Conservation (phyloP, 2,888 invertebrate genomes). For the Branchellion lobata region DNA sequence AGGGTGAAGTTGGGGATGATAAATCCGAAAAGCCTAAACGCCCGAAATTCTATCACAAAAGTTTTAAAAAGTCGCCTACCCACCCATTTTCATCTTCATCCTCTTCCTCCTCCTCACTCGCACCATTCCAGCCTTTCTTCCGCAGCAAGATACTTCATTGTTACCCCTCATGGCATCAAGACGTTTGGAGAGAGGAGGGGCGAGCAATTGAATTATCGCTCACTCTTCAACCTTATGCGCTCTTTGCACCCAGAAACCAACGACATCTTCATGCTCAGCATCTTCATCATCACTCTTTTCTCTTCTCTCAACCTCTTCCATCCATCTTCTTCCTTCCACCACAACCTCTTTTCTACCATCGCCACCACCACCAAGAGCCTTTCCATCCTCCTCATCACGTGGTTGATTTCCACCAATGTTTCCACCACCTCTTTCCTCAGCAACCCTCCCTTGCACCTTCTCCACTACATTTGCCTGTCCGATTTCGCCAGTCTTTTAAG, state of each 20-base stretch:
- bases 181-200: constrained; percentile 62
- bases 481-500: not conserved
- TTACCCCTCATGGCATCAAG: constrained; percentile 62
- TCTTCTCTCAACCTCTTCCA: constrained; percentile 33
- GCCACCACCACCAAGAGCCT: not conserved
- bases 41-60: not conserved
- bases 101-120: not conserved
- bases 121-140: constrained; percentile 20
- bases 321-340: constrained; percentile 7
- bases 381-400: not conserved
- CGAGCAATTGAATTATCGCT: constrained; percentile 62
- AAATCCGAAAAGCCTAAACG: constrained; percentile 51
- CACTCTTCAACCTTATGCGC: constrained; percentile 63
- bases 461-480: not conserved
- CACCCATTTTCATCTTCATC: no score
- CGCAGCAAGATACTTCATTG: constrained; percentile 61
- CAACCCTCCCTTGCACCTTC: not conserved
- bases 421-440: not conserved
- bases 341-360: not conserved
- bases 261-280: constrained; percentile 64
- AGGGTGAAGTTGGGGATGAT: constrained; percentile 63
- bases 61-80: no score
- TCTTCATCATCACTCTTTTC: constrained; percentile 63
- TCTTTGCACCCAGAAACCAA: constrained; percentile 65
- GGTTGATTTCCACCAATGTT: not conserved